phyloP scores from a whole-genome alignment of 2,797 vertebrate genomes.

The Oryzias sinensis region DNA sequence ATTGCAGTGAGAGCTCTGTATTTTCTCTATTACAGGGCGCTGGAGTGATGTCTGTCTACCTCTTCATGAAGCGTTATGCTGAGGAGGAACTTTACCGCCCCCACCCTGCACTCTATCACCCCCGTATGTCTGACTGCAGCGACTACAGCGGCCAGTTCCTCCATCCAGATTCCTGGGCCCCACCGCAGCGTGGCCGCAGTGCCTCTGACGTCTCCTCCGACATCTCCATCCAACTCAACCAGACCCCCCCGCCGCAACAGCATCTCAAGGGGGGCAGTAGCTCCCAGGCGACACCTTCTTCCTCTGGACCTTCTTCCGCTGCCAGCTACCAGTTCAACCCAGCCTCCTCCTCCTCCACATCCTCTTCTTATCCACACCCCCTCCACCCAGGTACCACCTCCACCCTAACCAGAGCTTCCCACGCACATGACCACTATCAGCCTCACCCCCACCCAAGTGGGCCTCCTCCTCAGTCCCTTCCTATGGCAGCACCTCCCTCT shows the following conservation, averaged over 20 bases:
- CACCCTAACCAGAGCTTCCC: slow-evolving; percentile 58
- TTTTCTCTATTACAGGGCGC: slow-evolving; percentile 77
- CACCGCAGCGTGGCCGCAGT: slow-evolving; percentile 84
- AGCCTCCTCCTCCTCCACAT: slow-evolving; percentile 74
- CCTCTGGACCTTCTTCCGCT: slow-evolving; percentile 64
- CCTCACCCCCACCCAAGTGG: slow-evolving; percentile 60
- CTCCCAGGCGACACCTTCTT: slow-evolving; percentile 69
- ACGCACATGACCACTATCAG: slow-evolving; percentile 30
- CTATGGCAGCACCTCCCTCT: slow-evolving; percentile 68
- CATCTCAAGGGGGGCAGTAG: slow-evolving; percentile 50
- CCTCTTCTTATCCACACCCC: slow-evolving; percentile 76
- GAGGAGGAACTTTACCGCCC: slow-evolving; percentile 91
- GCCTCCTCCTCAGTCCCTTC: slow-evolving; percentile 62
- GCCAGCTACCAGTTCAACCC: slow-evolving; percentile 74
- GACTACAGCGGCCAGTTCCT: slow-evolving; percentile 93
- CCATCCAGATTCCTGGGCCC: slow-evolving; percentile 85
- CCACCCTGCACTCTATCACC: slow-evolving; percentile 87
- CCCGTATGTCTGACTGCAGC: slow-evolving; percentile 92
- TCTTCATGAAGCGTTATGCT: slow-evolving; percentile 93
- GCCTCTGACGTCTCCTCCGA: slow-evolving; percentile 89
- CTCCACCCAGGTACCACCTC: slow-evolving; percentile 57
- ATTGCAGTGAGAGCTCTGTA: too few species aligned
- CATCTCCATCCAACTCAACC: slow-evolving; percentile 92
- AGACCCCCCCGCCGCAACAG: slow-evolving; percentile 75
- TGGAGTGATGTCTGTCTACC: slow-evolving; percentile 93